Conservation (phyloP, 1,140 invertebrate genomes). For the Drosophila tropicalis region DNA sequence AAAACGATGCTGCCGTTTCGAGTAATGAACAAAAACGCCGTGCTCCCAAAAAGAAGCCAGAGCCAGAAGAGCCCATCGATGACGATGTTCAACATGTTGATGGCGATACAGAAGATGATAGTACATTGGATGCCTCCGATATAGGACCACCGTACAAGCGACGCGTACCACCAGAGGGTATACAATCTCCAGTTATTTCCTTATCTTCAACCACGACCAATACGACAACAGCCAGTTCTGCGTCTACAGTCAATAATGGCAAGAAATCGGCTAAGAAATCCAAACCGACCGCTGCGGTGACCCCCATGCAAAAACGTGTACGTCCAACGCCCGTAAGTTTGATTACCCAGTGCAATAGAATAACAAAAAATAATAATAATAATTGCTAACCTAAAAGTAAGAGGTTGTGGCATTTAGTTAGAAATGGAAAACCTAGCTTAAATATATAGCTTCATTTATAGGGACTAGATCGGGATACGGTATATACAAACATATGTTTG, state of each 20-base stretch:
- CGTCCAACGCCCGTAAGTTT: slow-evolving; percentile 29
- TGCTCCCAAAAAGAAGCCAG: slow-evolving; percentile 80
- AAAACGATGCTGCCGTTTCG: not conserved
- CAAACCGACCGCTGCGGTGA: slow-evolving; percentile 71
- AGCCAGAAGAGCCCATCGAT: slow-evolving; percentile 83
- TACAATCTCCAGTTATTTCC: slow-evolving; percentile 2
- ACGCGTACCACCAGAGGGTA: slow-evolving; percentile 57
- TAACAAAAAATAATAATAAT: no score
- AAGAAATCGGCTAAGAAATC: slow-evolving; percentile 56
- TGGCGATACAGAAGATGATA: slow-evolving; percentile 59
- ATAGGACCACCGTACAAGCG: slow-evolving; percentile 48
- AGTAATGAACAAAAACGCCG: slow-evolving; percentile 3
- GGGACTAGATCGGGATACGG: not conserved
- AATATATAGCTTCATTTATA: not conserved
- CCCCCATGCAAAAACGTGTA: slow-evolving; percentile 64
- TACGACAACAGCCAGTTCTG: no score
- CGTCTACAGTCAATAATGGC: no score
- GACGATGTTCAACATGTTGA: slow-evolving; percentile 85
- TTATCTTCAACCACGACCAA: not conserved
- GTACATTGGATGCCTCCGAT: slow-evolving; percentile 16
- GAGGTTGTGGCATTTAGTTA: no score
- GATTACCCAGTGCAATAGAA: slow-evolving; percentile 7
- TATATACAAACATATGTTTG: no score
- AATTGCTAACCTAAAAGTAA: no score
- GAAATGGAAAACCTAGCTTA: no score